A percentile compares a stretch with the other conserved stretches of the same genome.
phyloP scores from a whole-genome alignment of 2,113 vertebrate species.

The Mixornis gularis region DNA sequence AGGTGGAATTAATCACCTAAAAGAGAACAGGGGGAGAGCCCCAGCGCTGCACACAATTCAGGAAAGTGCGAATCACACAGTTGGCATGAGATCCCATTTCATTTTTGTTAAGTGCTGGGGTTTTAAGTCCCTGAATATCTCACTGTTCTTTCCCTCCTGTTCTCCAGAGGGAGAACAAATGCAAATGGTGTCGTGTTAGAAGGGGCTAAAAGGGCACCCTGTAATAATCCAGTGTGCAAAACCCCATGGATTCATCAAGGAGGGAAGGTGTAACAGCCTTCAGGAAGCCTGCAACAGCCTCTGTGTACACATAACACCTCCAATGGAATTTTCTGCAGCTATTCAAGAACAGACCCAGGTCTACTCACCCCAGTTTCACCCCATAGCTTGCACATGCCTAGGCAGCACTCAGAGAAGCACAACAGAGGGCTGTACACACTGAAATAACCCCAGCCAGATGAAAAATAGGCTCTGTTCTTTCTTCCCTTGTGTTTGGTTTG shows the following conservation, averaged over 20 bases:
- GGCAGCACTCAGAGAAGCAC: background rate
- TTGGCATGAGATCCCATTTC: slow-evolving; percentile 57
- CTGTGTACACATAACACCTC: slow-evolving; percentile 55
- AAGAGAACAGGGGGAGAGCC: background rate
- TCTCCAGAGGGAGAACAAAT: slow-evolving; percentile 58
- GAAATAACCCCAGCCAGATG: background rate
- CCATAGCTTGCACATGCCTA: background rate
- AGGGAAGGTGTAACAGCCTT: slow-evolving; percentile 44
- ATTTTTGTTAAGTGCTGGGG: slow-evolving; percentile 46
- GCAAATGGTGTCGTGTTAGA: slow-evolving; percentile 56
- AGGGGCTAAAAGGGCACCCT: slow-evolving; percentile 57
- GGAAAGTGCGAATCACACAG: slow-evolving; percentile 12
- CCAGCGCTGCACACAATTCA: background rate
- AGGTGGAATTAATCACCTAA: slow-evolving; percentile 48
- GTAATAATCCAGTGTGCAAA: slow-evolving; percentile 6
- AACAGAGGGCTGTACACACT: accelerated
- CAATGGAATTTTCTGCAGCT: slow-evolving; percentile 40
- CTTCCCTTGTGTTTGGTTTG: background rate
- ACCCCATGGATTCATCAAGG: slow-evolving; percentile 28
- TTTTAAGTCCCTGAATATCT: slow-evolving; percentile 51
- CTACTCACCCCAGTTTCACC: slow-evolving; percentile 26
- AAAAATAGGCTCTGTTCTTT: background rate
- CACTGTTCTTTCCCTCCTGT: slow-evolving; percentile 54
- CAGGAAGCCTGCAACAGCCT: slow-evolving; percentile 51
- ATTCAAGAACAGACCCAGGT: slow-evolving; percentile 9